Evolutionary conservation across 2,113 vertebrate genomes (phyloP).

Genomic region (Heptranchias perlo): DNA sequence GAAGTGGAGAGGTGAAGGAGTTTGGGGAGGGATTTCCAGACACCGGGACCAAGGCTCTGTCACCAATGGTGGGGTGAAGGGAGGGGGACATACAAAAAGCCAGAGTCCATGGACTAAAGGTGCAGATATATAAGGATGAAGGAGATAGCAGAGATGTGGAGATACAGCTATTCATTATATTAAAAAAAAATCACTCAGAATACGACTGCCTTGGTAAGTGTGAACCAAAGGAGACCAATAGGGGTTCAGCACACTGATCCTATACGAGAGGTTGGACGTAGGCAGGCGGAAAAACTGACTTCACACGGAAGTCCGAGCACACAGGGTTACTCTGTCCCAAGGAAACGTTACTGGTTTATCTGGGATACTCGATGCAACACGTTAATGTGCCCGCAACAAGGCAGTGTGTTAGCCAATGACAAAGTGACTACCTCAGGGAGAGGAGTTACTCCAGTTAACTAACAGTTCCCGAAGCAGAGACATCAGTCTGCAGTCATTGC

Average conservation of each 20-base stretch:
- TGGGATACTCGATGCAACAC: neutral
- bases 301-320: neutral
- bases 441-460: neutral
- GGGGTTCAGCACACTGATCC: neutral
- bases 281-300: neutral
- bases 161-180: neutral
- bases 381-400: neutral
- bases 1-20: neutral
- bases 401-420: neutral
- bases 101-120: neutral
- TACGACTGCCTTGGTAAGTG: neutral
- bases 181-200: neutral
- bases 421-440: neutral
- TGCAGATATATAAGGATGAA: neutral
- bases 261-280: neutral
- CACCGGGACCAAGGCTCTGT: neutral
- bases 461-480: neutral
- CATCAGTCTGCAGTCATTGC: neutral
- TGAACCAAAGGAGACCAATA: neutral
- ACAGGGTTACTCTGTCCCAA: neutral
- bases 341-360: neutral
- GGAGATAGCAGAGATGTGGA: neutral
- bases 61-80: neutral
- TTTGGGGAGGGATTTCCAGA: neutral
- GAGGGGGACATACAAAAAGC: neutral